Base-by-base conservation (phyloP, 1,140 invertebrate genomes). In the Tenebrio molitor region DNA sequence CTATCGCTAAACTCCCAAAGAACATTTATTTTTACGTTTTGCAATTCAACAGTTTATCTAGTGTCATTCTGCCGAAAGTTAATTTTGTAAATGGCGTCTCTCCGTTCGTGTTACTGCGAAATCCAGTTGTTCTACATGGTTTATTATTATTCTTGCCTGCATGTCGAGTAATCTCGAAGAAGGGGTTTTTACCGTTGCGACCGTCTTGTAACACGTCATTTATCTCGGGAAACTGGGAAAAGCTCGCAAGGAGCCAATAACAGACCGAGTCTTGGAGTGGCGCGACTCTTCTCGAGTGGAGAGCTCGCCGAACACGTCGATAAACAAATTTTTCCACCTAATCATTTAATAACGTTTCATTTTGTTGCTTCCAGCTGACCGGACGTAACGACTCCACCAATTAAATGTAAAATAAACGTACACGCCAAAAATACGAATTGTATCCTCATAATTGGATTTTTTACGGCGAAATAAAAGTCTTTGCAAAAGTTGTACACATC, bases 41-140 rank as follows among this genome's bases (percentile, higher is more conserved):
- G 50, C 50, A 58, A 58, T 58, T 58, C 50, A 58, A 58, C 50
- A 58, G 50, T 58, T 58, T 58, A 58, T 58, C 50, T 58, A 58
- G 23, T 58, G 50, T 29, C 50, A 14, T 58, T 58, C 23, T 17
- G 21, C 14, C 15, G 50, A 23, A 58, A 58, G 50, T 58, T 58
- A 58, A 58, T 58, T 58, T 58, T 58, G 50, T 58, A 58, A 58
- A 58, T 58, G 50, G 50, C 50, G 29, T 58, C 8, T 50, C 50
- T 58, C 50, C 29, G 50, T 58, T 58, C 50, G 50, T 58, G 21
- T 58, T 29, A 25, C 50, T 25, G 50, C 50, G 50, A 58, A 58
- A 58, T 58, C 50, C 50, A 58, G 50, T 58, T 58, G 50, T 58
- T 58, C 23, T 58, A 58, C 50, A 58, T 58, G 50, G 50, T 58